Percentiles rank a stretch among this genome's conserved stretches.
phyloP scores from a whole-genome alignment of 2,797 vertebrate genomes.

The Mormyrus hasselquistii region DNA sequence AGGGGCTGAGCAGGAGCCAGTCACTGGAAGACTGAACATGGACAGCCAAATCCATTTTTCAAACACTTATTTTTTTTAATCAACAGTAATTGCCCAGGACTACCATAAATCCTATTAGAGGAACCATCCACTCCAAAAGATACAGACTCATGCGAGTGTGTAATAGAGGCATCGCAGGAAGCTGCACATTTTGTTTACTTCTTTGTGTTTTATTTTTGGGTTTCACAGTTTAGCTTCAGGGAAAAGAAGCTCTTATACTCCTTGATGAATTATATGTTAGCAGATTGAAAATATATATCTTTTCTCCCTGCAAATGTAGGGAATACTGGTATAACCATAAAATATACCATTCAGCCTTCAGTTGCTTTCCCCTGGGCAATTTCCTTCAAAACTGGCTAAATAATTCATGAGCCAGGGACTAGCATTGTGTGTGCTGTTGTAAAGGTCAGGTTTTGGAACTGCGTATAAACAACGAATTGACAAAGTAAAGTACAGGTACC shows the following conservation, averaged over 20 bases:
- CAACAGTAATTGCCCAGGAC: background rate
- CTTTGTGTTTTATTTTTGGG: background rate
- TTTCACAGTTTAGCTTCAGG: constrained; percentile 5
- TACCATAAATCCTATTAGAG: background rate
- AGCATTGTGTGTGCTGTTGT: background rate
- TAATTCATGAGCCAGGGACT: background rate
- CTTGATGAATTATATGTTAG: background rate
- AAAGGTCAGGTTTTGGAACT: background rate
- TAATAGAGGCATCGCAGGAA: background rate
- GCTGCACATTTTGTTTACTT: background rate
- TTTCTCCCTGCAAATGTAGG: background rate
- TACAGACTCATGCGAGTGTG: background rate
- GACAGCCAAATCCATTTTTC: background rate
- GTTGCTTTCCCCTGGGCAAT: background rate
- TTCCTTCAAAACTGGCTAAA: background rate
- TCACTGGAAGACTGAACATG: background rate
- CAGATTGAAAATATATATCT: background rate
- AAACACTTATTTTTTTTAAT: constrained; percentile 1
- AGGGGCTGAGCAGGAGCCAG: background rate
- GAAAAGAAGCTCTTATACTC: background rate
- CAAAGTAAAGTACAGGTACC: background rate
- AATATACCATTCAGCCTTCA: background rate
- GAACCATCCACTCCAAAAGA: background rate
- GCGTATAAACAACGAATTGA: background rate
- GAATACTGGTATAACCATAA: background rate